Conservation (phyloP, 2,888 invertebrate species). For the Erannis defoliaria region DNA sequence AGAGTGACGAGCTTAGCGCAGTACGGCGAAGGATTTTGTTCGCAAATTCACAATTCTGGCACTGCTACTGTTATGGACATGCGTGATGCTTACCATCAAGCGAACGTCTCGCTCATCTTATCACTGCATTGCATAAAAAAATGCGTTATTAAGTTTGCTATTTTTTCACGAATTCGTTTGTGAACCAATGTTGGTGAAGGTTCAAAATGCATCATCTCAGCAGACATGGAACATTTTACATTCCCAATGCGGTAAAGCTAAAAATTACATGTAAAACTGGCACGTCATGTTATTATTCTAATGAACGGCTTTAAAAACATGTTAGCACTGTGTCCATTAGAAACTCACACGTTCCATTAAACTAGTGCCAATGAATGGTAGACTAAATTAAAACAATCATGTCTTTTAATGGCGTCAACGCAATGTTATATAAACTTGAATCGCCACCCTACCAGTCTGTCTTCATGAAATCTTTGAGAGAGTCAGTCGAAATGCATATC, state of each 20-base stretch:
- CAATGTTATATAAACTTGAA: conserved; percentile 5
- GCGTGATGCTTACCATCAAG: no score
- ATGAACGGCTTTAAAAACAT: not conserved
- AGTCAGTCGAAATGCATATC: not conserved
- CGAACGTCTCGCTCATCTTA: no score
- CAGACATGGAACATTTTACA: not conserved
- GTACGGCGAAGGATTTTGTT: no score
- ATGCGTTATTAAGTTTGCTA: no score
- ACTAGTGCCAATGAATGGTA: not conserved
- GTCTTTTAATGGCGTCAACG: not conserved
- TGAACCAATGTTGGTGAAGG: no score
- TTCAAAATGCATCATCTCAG: no score
- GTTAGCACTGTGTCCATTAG: not conserved
- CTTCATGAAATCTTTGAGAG: not conserved
- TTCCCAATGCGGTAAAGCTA: not conserved
- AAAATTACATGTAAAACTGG: not conserved
- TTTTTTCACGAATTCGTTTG: no score
- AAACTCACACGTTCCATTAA: conserved; percentile 1
- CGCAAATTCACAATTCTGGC: no score
- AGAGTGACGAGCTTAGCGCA: no score
- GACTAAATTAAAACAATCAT: conserved; percentile 1
- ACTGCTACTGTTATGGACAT: no score
- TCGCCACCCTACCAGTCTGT: not conserved
- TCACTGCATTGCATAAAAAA: no score
- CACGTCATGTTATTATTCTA: not conserved